Evolutionary conservation across 1,140 invertebrate genomes (phyloP), one percentile per base, ranked within the genome.

Genomic region (Dryas iulia): DNA sequence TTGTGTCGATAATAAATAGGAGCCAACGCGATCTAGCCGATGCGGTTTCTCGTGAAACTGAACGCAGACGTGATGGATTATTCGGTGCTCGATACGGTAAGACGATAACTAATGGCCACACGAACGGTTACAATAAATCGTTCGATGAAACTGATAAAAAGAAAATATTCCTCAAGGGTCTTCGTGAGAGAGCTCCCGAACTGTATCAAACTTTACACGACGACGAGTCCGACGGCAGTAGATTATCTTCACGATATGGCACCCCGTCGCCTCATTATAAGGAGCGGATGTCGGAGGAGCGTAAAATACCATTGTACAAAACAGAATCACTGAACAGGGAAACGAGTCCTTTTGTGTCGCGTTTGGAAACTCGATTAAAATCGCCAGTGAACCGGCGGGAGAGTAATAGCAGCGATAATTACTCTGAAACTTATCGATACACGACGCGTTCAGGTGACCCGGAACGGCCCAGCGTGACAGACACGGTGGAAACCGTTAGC

Each of bases 1-100:
- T 97, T 61, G 94, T 97, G 4, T 96, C 96, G 47, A 96, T 96
- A 72, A 96, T 97, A 25, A 97, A 95, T 83, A 93, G 96, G 57
- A 97, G 96, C 79, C 96, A 96, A 71, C 93, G 94, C 61, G 96
- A 97, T 82, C 83, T 97, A 6, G 94, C 94, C 10, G 90, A 92
- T 73, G 90, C 90, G 2, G 86, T 91, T 0, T 89, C 88, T 26
- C 77, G 89, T 28, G 90, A 93, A 80, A 91, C 91, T 3, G 86
- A 91, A 75, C 86, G 90, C 23, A 81, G 90, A 33, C 89, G 91
- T 53, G 90, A 93, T 54, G 88, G 91, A 31, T 72, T 92, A 33
- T 54, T 54, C 24, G 53, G 53, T 7, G 53, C 53, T 12, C 53
- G 53, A 56, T 56, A 56, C n/a, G 53, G 53, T 14, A 56, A 56